Conservation (phyloP, 2,888 invertebrate genomes). For the Aphrophora alni region DNA sequence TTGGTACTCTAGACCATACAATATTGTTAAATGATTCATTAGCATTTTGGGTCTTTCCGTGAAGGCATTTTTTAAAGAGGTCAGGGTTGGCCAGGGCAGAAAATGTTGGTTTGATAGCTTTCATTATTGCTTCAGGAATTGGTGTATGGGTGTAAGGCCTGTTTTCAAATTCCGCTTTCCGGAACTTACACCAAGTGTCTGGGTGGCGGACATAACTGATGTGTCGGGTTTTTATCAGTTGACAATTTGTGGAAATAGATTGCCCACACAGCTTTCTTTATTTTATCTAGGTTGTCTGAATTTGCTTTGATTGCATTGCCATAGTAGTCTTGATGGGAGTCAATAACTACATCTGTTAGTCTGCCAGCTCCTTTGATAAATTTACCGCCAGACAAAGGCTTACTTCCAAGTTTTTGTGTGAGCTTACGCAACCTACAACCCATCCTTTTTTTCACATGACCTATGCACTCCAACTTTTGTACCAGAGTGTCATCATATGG, state of each 20-base stretch:
- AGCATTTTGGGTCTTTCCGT: not conserved
- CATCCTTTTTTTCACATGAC: constrained; percentile 14
- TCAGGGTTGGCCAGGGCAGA: not conserved
- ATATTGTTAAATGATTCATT: not conserved
- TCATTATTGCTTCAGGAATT: not conserved
- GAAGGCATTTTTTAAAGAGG: not conserved
- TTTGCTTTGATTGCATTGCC: too few species aligned
- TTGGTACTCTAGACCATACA: not conserved
- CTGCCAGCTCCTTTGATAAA: not conserved
- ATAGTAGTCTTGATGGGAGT: too few species aligned
- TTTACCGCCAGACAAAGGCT: constrained; percentile 3
- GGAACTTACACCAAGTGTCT: too few species aligned
- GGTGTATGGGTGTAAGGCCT: too few species aligned
- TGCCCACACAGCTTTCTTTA: too few species aligned
- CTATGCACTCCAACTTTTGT: constrained; percentile 19
- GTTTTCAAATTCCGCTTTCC: too few species aligned
- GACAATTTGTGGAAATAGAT: too few species aligned
- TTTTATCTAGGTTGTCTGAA: too few species aligned
- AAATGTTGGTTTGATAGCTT: not conserved
- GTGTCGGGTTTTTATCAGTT: too few species aligned
- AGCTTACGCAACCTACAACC: not conserved
- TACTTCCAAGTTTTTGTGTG: not conserved
- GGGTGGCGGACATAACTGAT: too few species aligned
- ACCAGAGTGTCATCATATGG: constrained; percentile 13
- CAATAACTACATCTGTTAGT: not conserved